A percentile compares a stretch with the other conserved stretches of the same genome.
phyloP scores from a whole-genome alignment of 2,888 invertebrate species.

The Drosophila testacea region DNA sequence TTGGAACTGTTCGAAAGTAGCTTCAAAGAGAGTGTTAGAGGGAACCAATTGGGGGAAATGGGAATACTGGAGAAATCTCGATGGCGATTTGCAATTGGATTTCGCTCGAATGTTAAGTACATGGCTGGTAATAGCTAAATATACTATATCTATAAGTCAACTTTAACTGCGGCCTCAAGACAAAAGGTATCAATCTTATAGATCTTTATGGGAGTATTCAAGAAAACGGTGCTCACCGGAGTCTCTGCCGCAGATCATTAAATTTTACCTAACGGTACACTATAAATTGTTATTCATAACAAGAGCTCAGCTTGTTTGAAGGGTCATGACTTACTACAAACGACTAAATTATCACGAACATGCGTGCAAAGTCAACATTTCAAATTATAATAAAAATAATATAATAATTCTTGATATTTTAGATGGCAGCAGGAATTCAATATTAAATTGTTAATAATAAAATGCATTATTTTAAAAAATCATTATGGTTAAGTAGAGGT shows the following conservation, averaged over 20 bases:
- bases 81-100: constrained; percentile 33
- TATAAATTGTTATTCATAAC: constrained; percentile 6
- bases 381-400: no score
- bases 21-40: neutral
- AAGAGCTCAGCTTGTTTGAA: neutral
- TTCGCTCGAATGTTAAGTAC: constrained; percentile 30
- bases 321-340: no score
- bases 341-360: no score
- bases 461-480: no score
- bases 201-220: constrained; percentile 20
- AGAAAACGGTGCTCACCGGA: constrained; percentile 3
- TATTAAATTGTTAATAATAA: no score
- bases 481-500: no score
- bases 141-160: constrained; percentile 37
- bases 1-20: constrained; percentile 31
- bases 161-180: constrained; percentile 31
- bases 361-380: no score
- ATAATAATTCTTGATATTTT: no score
- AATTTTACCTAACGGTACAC: constrained; percentile 4
- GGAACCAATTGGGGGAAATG: neutral
- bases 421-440: no score
- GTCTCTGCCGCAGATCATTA: neutral
- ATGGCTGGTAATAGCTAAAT: constrained; percentile 32
- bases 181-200: constrained; percentile 29
- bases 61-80: constrained; percentile 11